Evolutionary conservation across 2,113 vertebrate species (phyloP).

Genomic region (Rhombomys opimus): DNA sequence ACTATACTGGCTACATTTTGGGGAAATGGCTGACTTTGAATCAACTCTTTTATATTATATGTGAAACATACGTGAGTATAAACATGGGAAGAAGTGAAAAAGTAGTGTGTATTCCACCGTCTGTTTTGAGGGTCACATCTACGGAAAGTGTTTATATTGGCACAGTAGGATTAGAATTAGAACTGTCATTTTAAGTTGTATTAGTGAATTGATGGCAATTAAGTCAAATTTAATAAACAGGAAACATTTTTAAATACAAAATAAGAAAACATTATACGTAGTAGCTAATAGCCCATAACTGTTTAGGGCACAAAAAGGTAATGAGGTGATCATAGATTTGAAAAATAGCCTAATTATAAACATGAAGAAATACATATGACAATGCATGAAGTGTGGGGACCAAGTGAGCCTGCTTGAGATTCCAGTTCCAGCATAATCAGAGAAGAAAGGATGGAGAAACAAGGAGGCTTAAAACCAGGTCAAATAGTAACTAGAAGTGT

Average conservation of each 20-base stretch:
- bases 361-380: not conserved
- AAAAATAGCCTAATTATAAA: not conserved
- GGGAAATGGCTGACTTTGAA: conserved; percentile 34
- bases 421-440: not conserved
- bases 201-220: not conserved
- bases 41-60: not conserved
- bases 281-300: not conserved
- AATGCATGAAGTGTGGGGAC: not conserved
- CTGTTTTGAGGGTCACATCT: not conserved
- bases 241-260: conserved; percentile 30
- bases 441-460: not conserved
- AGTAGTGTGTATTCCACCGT: not conserved
- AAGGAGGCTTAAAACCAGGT: not conserved
- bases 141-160: not conserved
- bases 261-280: not conserved
- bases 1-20: conserved; percentile 68
- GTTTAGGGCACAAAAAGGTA: not conserved
- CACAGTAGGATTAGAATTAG: not conserved
- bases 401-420: not conserved
- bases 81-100: conserved; percentile 40
- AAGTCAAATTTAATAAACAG: conserved; percentile 28
- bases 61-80: not conserved
- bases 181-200: not conserved
- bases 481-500: not conserved
- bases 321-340: not conserved